These are phyloP conservation scores for Poecilia velifera DNA, from an alignment of 2,797 vertebrate species.

Conservation along the genomic window DNA sequence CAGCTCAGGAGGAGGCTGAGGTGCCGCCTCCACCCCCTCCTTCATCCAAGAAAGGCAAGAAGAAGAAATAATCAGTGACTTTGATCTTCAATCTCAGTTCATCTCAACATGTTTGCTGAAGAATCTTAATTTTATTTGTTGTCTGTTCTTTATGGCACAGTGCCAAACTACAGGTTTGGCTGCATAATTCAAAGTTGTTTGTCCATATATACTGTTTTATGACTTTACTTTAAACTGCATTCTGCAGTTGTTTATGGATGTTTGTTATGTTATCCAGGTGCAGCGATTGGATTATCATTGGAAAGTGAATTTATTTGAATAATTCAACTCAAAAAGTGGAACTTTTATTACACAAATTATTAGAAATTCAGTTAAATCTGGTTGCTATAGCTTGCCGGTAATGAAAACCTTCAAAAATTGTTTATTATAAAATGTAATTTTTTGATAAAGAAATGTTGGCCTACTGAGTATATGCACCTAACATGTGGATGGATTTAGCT, in stretches of 20 bases:
- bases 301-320: not conserved
- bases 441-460: not conserved
- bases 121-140: conserved; percentile 17
- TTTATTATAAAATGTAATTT: not conserved
- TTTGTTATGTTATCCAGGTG: not conserved
- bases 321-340: not conserved
- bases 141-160: conserved; percentile 3
- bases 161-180: conserved; percentile 14
- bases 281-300: not conserved
- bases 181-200: not conserved
- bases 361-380: not conserved
- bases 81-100: conserved; percentile 15
- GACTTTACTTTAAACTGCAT: not conserved
- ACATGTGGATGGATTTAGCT: not conserved
- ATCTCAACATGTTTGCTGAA: conserved; percentile 37
- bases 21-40: conserved; percentile 51
- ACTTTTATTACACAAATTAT: not conserved
- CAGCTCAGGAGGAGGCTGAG: conserved; percentile 62
- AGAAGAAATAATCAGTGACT: conserved; percentile 72
- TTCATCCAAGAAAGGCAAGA: conserved; percentile 67
- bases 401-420: not conserved
- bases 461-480: not conserved
- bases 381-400: not conserved
- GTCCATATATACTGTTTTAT: not conserved
- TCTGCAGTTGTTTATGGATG: not conserved